Base-by-base conservation (phyloP, 1,140 invertebrate genomes). In the Bombus consobrinus region DNA sequence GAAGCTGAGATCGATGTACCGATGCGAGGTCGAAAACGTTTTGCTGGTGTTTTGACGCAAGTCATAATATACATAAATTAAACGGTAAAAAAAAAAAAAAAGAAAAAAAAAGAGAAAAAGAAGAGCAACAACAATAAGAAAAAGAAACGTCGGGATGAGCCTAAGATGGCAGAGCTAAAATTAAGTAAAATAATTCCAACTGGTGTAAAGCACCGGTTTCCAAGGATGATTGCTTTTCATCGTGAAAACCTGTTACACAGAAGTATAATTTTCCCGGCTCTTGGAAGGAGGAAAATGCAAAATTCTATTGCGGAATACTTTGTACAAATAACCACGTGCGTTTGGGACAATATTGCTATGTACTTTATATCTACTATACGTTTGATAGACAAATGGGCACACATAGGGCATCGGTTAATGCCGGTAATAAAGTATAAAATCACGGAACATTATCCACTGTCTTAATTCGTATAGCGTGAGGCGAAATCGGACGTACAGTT, bases 351-450 rank as follows among this genome's bases (percentile, higher is more conserved):
- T 25, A 77, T 77, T 37, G 28, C 74, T 37, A 15, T n/a, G 4
- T 62, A 39, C 15, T 34, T 76, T 32, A 32, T 12, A 76, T 59
- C 5, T 41, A 41, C 1, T 39, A 75, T 15, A 39, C 28, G 15
- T 59, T 59, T 47, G 25, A 59, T 59, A 9, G n/a, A 64, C 3
- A 8, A 53, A 53, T 53, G 18, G 18, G 47, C 18, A 8, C 47
- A 32, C 71, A 37, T 57, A 39, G 13, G 57, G 41, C 71, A 22
- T 73, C 25, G 4, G 22, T 28, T 68, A 28, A 78, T 32, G 22
- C 34, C 64, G 59, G 74, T 28, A 59, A 41, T 41, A 68, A 83
- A 69, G 74, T 69, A 82, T 82, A 82, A 74, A 73, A 72, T 62
- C 68, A 73, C 37, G 47, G 13, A 73, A 41, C 53, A 62, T 73